Conservation (phyloP, 64 coral and sea anemone genomes). For the Astreopora myriophthalma region DNA sequence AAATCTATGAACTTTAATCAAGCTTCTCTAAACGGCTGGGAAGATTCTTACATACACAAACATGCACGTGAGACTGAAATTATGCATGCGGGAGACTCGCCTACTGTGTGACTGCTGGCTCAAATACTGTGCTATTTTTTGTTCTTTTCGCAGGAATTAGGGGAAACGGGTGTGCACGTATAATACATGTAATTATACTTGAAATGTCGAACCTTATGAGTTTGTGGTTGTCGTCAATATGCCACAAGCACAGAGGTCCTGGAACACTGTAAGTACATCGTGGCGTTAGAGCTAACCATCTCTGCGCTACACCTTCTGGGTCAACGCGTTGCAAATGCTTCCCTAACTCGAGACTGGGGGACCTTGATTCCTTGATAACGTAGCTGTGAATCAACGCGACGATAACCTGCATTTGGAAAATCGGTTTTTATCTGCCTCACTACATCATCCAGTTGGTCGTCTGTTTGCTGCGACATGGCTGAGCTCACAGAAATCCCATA, state of each 20-base stretch:
- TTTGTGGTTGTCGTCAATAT: slow-evolving; percentile 54
- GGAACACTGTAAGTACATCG: slow-evolving; percentile 5
- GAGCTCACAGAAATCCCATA: slow-evolving; percentile 37
- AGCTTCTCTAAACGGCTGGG: slow-evolving; percentile 9
- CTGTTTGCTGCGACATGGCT: neutral
- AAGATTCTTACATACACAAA: slow-evolving; percentile 17
- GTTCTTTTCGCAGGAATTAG: neutral
- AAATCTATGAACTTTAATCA: neutral
- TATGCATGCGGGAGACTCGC: slow-evolving; percentile 1
- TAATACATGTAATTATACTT: neutral
- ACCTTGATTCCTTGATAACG: slow-evolving; percentile 45
- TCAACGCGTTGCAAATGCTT: slow-evolving; percentile 36
- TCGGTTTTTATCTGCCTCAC: slow-evolving; percentile 37
- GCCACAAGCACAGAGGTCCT: slow-evolving; percentile 47
- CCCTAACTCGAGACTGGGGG: slow-evolving; percentile 47
- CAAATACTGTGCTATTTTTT: slow-evolving; percentile 7
- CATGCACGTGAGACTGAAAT: slow-evolving; percentile 2
- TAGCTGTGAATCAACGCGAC: slow-evolving; percentile 44
- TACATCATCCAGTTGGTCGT: slow-evolving; percentile 35
- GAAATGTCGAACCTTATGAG: slow-evolving; percentile 34
- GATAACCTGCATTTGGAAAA: slow-evolving; percentile 59
- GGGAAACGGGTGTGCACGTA: neutral
- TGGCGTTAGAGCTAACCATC: slow-evolving; percentile 28
- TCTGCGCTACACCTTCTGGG: slow-evolving; percentile 26
- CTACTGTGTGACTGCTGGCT: neutral